phyloP scores from a whole-genome alignment of 2,888 invertebrate genomes.

The Alviniconcha strummeri region DNA sequence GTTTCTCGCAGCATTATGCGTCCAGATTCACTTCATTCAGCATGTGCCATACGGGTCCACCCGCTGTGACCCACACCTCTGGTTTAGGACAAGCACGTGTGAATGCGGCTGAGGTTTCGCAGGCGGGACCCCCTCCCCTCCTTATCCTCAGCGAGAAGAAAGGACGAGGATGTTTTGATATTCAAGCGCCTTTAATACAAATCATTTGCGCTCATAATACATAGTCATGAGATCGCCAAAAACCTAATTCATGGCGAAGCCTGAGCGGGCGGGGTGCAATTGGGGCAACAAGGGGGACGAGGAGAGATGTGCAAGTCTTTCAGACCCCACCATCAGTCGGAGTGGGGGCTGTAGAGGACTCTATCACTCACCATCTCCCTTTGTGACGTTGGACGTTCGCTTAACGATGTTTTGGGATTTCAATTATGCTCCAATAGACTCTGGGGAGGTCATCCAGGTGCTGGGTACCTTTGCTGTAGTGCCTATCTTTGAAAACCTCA shows the following conservation, averaged over 20 bases:
- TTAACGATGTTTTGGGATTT: conserved; percentile 10
- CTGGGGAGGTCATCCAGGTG: neutral
- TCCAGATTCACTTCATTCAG: no score
- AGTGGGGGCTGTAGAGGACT: no score
- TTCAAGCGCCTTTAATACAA: neutral
- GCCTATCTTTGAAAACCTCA: neutral
- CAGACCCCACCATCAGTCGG: no score
- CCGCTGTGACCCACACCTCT: no score
- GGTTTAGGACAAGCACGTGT: no score
- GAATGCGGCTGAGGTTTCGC: no score
- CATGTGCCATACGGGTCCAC: no score
- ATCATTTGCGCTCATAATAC: conserved; percentile 19
- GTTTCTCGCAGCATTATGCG: no score
- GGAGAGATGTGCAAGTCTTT: no score
- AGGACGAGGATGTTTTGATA: neutral
- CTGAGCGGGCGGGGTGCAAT: neutral
- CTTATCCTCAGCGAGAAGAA: neutral
- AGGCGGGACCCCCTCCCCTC: no score
- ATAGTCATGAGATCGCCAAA: conserved; percentile 11
- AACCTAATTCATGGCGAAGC: neutral
- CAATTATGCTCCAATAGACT: neutral
- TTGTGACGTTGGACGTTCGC: neutral
- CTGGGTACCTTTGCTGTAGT: neutral
- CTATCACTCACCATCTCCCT: neutral
- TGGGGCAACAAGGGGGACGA: neutral